Evolutionary conservation across 2,888 invertebrate genomes (phyloP).

Genomic region (Drosophila atripex): DNA sequence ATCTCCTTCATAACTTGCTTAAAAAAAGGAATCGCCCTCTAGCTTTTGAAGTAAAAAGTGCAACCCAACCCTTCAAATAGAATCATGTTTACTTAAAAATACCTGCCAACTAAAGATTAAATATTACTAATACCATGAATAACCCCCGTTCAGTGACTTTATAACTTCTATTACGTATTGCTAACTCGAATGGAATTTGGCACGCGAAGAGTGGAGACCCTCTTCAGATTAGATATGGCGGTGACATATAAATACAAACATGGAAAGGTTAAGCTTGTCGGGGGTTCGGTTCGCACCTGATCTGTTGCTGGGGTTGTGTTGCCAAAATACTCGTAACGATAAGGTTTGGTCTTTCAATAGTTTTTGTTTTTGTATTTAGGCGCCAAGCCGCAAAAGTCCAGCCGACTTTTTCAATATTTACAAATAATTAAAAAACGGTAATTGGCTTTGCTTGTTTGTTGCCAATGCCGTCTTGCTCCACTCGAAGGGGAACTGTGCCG

Average conservation of each 20-base stretch:
- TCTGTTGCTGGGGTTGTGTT: constrained; percentile 5
- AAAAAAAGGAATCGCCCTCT: too few relatives aligned
- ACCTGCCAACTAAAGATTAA: not conserved
- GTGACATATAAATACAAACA: constrained; percentile 4
- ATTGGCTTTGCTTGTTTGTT: constrained; percentile 69
- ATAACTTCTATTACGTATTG: constrained; percentile 23
- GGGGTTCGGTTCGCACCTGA: constrained; percentile 36
- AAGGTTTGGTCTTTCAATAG: constrained; percentile 16
- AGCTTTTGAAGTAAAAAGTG: too few relatives aligned
- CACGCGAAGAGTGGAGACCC: constrained; percentile 50
- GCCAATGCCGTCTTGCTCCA: not conserved
- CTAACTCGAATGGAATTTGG: constrained; percentile 43
- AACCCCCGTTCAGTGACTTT: not conserved
- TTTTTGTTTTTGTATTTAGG: constrained; percentile 8
- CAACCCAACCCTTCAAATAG: not conserved
- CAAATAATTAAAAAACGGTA: constrained; percentile 65
- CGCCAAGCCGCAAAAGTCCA: constrained; percentile 29
- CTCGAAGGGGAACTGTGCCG: not conserved
- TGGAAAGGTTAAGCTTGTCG: constrained; percentile 21
- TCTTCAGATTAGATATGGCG: constrained; percentile 61
- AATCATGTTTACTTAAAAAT: not conserved
- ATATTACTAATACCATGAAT: not conserved
- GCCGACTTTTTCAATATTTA: constrained; percentile 59
- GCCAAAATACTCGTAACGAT: constrained; percentile 18
- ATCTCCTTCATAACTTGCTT: too few relatives aligned